Conservation (phyloP, 2,888 invertebrate species). For the Leptodirus hochenwartii region DNA sequence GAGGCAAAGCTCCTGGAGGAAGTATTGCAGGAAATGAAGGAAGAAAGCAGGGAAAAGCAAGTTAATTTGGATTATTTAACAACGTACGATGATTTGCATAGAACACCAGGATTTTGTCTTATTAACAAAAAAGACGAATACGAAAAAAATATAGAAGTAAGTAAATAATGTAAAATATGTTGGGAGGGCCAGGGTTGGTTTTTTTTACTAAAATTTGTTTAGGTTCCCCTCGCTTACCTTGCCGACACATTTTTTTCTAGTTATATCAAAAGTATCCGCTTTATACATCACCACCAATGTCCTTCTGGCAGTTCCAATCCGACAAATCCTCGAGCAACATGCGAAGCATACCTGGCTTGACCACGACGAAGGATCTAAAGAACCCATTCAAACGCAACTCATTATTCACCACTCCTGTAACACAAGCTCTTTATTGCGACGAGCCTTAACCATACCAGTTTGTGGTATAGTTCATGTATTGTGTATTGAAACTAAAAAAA, state of each 20-base stretch:
- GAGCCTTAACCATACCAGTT: neutral
- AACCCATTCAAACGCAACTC: slow-evolving; percentile 18
- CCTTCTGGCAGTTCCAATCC: slow-evolving; percentile 17
- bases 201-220: neutral
- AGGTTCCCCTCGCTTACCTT: neutral
- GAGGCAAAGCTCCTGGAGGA: slow-evolving; percentile 18
- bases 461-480: too few species aligned
- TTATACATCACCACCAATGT: slow-evolving; percentile 16
- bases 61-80: slow-evolving; percentile 21
- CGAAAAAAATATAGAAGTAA: too few species aligned
- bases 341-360: slow-evolving; percentile 14
- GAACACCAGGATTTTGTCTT: too few species aligned
- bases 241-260: slow-evolving; percentile 17
- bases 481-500: too few species aligned
- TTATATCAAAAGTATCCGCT: slow-evolving; percentile 20
- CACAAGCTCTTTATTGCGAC: neutral
- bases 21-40: slow-evolving; percentile 19
- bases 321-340: slow-evolving; percentile 13
- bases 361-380: slow-evolving; percentile 14
- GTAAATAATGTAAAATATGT: too few species aligned
- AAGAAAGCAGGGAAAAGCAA: slow-evolving; percentile 16
- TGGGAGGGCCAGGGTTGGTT: too few species aligned
- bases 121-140: too few species aligned
- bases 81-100: slow-evolving; percentile 20
- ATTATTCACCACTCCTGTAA: slow-evolving; percentile 18